Percentiles rank a stretch among this genome's conserved stretches.
These are phyloP conservation scores for Carassius carassius DNA, from an alignment of 2,113 vertebrate species.

Conservation along the genomic window DNA sequence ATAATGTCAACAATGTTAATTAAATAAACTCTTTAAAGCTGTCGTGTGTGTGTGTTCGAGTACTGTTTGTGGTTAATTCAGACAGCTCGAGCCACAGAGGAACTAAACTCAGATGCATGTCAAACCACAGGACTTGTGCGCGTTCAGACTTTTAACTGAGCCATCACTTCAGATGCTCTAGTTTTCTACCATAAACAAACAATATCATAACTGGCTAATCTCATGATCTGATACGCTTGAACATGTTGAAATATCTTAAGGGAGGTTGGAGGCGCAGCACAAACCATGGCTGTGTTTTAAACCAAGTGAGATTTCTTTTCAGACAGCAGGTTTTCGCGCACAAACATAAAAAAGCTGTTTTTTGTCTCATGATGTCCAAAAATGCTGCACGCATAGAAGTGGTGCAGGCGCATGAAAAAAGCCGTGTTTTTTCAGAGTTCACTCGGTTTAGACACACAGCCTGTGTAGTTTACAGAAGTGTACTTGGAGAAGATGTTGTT, in stretches of 20 bases:
- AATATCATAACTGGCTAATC: neutral
- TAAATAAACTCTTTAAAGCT: neutral
- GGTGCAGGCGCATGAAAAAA: neutral
- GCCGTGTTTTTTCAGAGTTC: neutral
- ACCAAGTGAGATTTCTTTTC: neutral
- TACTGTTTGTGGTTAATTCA: neutral
- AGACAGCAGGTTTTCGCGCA: neutral
- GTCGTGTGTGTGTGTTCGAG: neutral
- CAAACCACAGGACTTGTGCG: constrained; percentile 8
- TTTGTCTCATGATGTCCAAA: neutral
- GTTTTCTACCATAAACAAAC: neutral
- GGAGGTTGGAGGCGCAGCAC: neutral
- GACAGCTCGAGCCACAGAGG: neutral
- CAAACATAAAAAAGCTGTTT: neutral
- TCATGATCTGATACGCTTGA: neutral
- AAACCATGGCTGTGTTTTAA: neutral
- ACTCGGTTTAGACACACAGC: neutral
- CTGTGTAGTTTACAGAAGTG: neutral
- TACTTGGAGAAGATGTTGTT: neutral
- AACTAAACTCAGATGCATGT: neutral
- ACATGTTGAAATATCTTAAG: neutral
- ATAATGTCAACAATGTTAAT: neutral
- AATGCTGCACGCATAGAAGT: neutral
- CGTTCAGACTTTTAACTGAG: neutral
- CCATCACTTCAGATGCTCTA: neutral